These are phyloP conservation scores for Emydoidea blandingii DNA, from an alignment of 2,797 vertebrate species.

Conservation along the genomic window DNA sequence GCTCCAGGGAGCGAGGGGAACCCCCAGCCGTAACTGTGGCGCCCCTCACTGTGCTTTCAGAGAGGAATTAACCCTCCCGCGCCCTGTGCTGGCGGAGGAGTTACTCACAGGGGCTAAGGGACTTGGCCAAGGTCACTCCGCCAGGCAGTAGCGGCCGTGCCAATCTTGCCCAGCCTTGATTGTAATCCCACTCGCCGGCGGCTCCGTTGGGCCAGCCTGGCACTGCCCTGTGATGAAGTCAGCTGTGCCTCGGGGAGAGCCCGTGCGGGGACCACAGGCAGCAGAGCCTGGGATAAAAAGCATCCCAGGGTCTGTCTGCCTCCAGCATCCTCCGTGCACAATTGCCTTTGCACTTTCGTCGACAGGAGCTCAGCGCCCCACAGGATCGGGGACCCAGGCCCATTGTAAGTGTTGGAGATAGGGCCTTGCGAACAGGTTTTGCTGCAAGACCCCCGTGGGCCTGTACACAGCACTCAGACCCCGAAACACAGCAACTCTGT, in stretches of 20 bases:
- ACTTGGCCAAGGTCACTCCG: fast-evolving
- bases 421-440: too few species aligned
- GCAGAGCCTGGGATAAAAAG: neutral
- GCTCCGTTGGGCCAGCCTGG: neutral
- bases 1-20: fast-evolving
- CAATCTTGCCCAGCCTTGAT: neutral
- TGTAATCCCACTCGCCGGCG: neutral
- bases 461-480: neutral
- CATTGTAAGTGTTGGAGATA: neutral
- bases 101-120: neutral
- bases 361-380: neutral
- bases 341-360: neutral
- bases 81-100: fast-evolving
- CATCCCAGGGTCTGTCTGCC: neutral
- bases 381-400: neutral
- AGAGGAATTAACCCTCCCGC: neutral
- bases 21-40: too few species aligned
- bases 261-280: neutral
- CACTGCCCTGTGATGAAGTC: neutral
- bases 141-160: fast-evolving
- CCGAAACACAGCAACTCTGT: neutral
- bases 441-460: neutral
- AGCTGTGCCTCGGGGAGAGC: neutral
- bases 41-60: fast-evolving
- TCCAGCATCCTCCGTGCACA: neutral